Base-by-base conservation (phyloP, 2,113 vertebrate genomes). In the Entelurus aequoreus region DNA sequence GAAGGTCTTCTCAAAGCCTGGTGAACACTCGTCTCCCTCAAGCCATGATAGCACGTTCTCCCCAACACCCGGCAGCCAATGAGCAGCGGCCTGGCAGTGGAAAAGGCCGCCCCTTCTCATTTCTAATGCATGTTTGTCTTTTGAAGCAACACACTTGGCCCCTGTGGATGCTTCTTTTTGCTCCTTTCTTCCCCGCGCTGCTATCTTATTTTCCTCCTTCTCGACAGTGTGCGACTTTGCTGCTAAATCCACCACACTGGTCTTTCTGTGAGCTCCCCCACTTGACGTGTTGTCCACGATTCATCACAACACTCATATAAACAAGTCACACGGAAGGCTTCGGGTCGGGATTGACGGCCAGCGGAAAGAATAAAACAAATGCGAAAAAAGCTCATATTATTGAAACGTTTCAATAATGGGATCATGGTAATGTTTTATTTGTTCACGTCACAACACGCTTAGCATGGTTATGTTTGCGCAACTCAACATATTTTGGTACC, bases 81-180 rank as follows among this genome's bases (percentile, higher is more conserved):
- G 54, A 73, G 69, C 63, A 69, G 63, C 57, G 47, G 68, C 48
- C 62, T 63, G 19, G 50, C 28, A 4, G 69, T 56, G 49, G 61
- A 54, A 79, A 52, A 72, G 76, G 64, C 60, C 69, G 54, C 77
- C 77, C 70, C 62, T 61, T 65, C 69, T 69, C 75, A 83, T 81
- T 71, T 87, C 75, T 88, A 74, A 85, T 86, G 80, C 79, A 88
- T 88, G 80, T 86, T 83, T 82, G 66, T 79, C 85, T 82, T 91
- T 88, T 87, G 87, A 89, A 87, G 83, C 78, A 77, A 85, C 86
- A 66, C 83, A 76, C 74, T 83, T 81, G 78, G 78, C 80, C 82
- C 84, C 68, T 69, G 76, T 86, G 86, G 83, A 84, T 82, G 68
- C 57, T 71, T 83, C 72, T 82, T 62, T 63, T 61, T 60, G 14